Conservation (phyloP, 1,140 invertebrate genomes). For the Rhagoletis zephyria region DNA sequence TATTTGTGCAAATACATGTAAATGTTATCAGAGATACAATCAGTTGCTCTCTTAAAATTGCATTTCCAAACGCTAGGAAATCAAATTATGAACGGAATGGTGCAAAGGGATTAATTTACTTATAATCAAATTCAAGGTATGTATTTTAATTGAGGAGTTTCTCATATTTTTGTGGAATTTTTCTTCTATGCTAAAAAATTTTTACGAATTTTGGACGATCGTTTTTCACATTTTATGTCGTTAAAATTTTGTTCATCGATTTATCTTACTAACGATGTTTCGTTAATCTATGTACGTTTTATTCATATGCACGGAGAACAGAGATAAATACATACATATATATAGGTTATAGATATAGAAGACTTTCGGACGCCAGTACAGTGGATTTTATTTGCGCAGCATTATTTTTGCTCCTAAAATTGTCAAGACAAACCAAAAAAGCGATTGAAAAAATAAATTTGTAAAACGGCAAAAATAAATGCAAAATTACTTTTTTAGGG, state of each 20-base stretch:
- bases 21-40: constrained; percentile 7
- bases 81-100: constrained; percentile 22
- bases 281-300: not conserved
- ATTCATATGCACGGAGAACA: not conserved
- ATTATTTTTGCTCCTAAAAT: constrained; percentile 44
- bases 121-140: not conserved
- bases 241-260: not conserved
- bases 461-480: constrained; percentile 1
- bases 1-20: not conserved
- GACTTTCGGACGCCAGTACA: not conserved
- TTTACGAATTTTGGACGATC: not conserved
- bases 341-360: not conserved
- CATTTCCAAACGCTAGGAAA: not conserved
- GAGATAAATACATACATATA: not conserved
- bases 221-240: not conserved
- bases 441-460: constrained; percentile 25
- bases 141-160: not conserved
- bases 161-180: not conserved
- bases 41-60: not conserved
- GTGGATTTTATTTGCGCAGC: not conserved
- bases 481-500: constrained; percentile 10
- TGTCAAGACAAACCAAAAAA: constrained; percentile 13
- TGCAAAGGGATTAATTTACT: constrained; percentile 3
- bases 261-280: not conserved
- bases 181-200: not conserved